Evolutionary conservation across 2,888 invertebrate species (phyloP).

Genomic region (Junonia oenone): DNA sequence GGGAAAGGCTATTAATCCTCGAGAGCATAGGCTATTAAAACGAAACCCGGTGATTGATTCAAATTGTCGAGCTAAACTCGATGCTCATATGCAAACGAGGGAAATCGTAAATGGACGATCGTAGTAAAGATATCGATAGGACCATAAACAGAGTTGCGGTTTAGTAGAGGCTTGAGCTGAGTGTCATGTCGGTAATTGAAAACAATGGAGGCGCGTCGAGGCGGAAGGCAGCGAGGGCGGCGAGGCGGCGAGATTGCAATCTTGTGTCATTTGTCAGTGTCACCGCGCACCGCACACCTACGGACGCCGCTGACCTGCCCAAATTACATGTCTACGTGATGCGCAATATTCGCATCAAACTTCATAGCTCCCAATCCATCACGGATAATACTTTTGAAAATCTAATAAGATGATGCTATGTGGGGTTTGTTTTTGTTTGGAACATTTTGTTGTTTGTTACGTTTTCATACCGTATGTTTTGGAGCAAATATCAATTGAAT

Average conservation of each 20-base stretch:
- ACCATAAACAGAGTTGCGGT: slow-evolving; percentile 68
- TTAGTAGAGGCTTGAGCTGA: slow-evolving; percentile 59
- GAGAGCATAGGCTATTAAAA: slow-evolving; percentile 5
- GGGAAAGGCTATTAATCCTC: slow-evolving; percentile 20
- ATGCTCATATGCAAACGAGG: slow-evolving; percentile 55
- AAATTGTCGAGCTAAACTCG: slow-evolving; percentile 41
- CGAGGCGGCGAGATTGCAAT: slow-evolving; percentile 82
- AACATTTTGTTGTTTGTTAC: background rate
- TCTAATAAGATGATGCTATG: background rate
- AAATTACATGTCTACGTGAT: slow-evolving; percentile 52
- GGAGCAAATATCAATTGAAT: too few species aligned
- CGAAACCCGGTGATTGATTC: slow-evolving; percentile 48
- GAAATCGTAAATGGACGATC: slow-evolving; percentile 62
- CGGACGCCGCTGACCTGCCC: slow-evolving; percentile 58
- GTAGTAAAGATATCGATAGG: slow-evolving; percentile 62
- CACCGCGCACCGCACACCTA: slow-evolving; percentile 70
- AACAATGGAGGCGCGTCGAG: slow-evolving; percentile 72
- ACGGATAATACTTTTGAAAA: background rate
- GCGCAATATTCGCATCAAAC: background rate
- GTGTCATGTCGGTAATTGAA: slow-evolving; percentile 78
- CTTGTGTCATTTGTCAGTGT: slow-evolving; percentile 89
- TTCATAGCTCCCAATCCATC: slow-evolving; percentile 4
- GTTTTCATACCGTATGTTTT: too few species aligned
- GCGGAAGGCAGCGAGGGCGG: slow-evolving; percentile 52
- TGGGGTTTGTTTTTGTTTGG: background rate